Conservation (phyloP, 2,888 invertebrate species). For the Eilema griseolum region DNA sequence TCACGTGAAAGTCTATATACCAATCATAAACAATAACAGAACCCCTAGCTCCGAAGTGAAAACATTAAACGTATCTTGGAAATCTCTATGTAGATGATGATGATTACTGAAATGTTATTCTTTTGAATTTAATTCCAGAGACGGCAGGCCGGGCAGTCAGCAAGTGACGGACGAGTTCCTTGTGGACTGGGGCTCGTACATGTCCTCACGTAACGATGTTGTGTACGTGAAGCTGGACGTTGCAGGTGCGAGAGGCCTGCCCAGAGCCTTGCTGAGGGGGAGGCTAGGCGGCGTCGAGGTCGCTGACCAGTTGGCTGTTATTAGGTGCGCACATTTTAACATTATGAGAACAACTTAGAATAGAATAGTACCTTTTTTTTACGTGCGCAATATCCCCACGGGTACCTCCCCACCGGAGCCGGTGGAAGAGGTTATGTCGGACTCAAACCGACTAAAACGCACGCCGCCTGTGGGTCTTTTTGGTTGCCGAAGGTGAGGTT, state of each 20-base stretch:
- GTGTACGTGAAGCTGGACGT: slow-evolving; percentile 97
- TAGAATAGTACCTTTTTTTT: too few relatives aligned
- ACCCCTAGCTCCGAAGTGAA: too few relatives aligned
- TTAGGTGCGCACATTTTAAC: slow-evolving; percentile 83
- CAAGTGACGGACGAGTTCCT: slow-evolving; percentile 95
- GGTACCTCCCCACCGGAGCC: too few relatives aligned
- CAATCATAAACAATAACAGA: too few relatives aligned
- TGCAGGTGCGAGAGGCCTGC: slow-evolving; percentile 93
- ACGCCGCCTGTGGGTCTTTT: too few relatives aligned
- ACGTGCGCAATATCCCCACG: too few relatives aligned
- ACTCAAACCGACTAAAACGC: too few relatives aligned
- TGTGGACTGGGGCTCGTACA: slow-evolving; percentile 97
- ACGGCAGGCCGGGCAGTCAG: slow-evolving; percentile 97
- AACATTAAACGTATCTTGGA: too few relatives aligned
- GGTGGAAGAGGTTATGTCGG: too few relatives aligned
- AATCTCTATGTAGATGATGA: too few relatives aligned
- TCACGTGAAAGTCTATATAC: too few relatives aligned
- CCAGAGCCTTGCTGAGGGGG: slow-evolving; percentile 93
- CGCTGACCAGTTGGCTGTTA: slow-evolving; percentile 95
- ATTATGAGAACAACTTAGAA: background rate
- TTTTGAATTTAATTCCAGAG: slow-evolving; percentile 80
- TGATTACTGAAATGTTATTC: background rate
- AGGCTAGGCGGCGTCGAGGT: slow-evolving; percentile 96
- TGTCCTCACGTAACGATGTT: slow-evolving; percentile 96
- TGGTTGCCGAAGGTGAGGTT: too few relatives aligned